Percentiles rank a stretch among this genome's conserved stretches.
These are phyloP conservation scores for Microplitis demolitor DNA, from an alignment of 1,140 invertebrate species.

Conservation along the genomic window DNA sequence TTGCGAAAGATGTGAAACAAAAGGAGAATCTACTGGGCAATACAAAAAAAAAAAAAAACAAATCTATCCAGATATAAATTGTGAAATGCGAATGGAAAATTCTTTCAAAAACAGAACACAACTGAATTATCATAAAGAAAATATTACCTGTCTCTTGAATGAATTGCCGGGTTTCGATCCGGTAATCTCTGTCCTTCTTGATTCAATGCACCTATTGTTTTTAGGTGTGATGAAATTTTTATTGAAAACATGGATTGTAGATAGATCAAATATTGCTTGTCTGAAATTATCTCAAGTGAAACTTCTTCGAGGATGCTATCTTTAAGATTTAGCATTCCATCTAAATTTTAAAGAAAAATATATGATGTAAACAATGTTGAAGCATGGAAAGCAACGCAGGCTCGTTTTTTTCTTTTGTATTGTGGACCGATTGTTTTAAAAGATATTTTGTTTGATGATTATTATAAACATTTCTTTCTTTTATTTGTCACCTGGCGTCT, in stretches of 20 bases:
- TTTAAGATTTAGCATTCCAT: constrained; percentile 21
- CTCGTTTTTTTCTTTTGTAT: constrained; percentile 34
- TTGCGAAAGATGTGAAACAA: constrained; percentile 29
- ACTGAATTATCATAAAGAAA: constrained; percentile 25
- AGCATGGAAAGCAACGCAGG: constrained; percentile 36
- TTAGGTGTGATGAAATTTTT: constrained; percentile 27
- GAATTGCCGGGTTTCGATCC: constrained; percentile 25
- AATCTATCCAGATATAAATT: constrained; percentile 33
- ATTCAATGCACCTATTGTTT: constrained; percentile 34
- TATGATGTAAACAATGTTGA: constrained; percentile 26
- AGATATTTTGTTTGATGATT: constrained; percentile 25
- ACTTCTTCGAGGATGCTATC: constrained; percentile 15
- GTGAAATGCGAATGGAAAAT: constrained; percentile 22
- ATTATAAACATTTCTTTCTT: constrained; percentile 36
- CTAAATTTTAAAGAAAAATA: constrained; percentile 32
- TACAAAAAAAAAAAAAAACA: constrained; percentile 8
- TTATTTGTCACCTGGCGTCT: constrained; percentile 33
- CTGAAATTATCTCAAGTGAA: constrained; percentile 12
- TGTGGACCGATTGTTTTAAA: constrained; percentile 30
- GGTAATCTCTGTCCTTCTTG: constrained; percentile 18
- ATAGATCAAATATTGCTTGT: constrained; percentile 6
- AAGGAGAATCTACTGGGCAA: constrained; percentile 20
- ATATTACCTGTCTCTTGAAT: constrained; percentile 19
- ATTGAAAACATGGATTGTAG: constrained; percentile 25
- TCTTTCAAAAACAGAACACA: constrained; percentile 25